Percentiles rank a stretch among this genome's conserved stretches.
phyloP scores from a whole-genome alignment of 2,113 vertebrate genomes.

The Nesoenas mayeri region DNA sequence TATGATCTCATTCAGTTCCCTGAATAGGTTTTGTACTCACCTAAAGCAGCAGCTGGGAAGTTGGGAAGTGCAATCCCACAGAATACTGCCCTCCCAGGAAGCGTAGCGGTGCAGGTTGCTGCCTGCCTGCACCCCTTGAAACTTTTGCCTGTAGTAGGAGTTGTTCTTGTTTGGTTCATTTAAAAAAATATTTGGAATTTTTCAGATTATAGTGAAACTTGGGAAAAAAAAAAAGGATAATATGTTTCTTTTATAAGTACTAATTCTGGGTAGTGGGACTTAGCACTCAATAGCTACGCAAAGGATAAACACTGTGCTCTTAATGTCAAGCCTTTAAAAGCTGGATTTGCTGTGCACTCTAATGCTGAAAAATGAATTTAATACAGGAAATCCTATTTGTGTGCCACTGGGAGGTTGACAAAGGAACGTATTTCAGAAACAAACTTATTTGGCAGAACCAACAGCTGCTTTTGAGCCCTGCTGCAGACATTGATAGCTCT shows the following conservation, averaged over 20 bases:
- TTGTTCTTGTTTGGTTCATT: not conserved
- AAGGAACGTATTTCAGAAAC: not conserved
- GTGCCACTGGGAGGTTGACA: not conserved
- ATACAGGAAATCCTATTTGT: conserved; percentile 23
- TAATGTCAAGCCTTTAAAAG: not conserved
- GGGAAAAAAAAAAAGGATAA: not conserved
- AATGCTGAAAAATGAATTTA: not conserved
- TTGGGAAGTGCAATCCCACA: not conserved
- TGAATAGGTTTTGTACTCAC: not conserved
- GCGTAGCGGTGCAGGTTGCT: not conserved
- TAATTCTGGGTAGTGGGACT: not conserved
- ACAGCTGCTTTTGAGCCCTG: not conserved
- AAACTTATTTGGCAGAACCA: not conserved
- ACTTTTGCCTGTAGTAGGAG: not conserved
- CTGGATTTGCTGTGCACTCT: not conserved
- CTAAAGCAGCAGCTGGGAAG: not conserved
- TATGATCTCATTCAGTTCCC: not conserved
- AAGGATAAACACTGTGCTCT: not conserved
- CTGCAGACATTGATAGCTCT: not conserved
- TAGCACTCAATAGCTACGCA: not conserved
- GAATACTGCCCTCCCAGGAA: not conserved
- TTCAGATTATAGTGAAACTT: not conserved
- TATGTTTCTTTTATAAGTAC: not conserved
- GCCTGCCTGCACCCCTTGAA: not conserved
- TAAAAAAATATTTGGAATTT: not conserved